phyloP scores from a whole-genome alignment of 2,113 vertebrate genomes.

The Kryptolebias marmoratus region DNA sequence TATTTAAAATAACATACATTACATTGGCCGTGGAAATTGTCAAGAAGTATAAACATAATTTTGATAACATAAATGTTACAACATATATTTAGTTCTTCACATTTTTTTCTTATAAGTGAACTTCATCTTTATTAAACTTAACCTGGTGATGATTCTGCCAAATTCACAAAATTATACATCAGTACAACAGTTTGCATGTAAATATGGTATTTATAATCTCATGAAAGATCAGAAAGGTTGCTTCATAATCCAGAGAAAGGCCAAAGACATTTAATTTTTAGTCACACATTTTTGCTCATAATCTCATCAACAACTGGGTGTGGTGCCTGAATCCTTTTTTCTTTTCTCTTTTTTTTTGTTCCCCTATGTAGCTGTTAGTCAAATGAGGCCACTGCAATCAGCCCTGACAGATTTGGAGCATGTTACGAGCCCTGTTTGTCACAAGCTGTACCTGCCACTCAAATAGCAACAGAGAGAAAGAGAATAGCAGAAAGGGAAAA shows the following conservation, averaged over 20 bases:
- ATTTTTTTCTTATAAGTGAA: background rate
- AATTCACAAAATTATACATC: background rate
- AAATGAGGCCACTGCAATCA: conserved; percentile 77
- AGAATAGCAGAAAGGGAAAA: conserved; percentile 22
- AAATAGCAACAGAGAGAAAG: conserved; percentile 48
- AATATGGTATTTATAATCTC: conserved; percentile 10
- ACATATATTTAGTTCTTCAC: no score
- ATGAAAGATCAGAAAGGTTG: conserved; percentile 17
- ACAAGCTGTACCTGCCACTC: conserved; percentile 73
- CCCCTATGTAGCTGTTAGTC: conserved; percentile 59
- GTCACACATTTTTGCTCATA: conserved; percentile 61
- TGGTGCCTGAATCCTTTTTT: conserved; percentile 44
- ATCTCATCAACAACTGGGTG: conserved; percentile 63
- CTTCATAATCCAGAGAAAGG: conserved; percentile 39
- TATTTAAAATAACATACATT: background rate
- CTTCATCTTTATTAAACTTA: conserved; percentile 24
- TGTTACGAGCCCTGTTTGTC: conserved; percentile 72
- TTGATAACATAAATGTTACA: background rate
- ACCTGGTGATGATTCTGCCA: conserved; percentile 25
- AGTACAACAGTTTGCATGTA: background rate
- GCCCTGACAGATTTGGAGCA: conserved; percentile 78
- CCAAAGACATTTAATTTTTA: conserved; percentile 65
- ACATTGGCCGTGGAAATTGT: background rate
- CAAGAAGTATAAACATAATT: background rate
- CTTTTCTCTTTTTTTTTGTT: conserved; percentile 30